Conservation (phyloP, 2,888 invertebrate genomes). For the Tipula confusa region DNA sequence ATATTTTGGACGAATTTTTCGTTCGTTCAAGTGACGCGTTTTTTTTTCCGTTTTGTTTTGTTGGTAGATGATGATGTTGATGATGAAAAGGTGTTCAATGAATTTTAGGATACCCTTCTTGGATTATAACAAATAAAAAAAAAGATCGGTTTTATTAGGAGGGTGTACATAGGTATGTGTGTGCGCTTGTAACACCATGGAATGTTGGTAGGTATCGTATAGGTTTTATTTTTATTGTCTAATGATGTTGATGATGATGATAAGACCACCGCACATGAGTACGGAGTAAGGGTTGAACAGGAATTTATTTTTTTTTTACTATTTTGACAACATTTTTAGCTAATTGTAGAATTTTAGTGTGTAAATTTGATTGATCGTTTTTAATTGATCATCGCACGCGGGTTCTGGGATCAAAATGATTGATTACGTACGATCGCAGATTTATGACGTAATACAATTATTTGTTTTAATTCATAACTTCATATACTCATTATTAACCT, state of each 20-base stretch:
- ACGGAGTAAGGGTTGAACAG: not conserved
- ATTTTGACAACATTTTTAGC: not conserved
- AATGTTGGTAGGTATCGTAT: not conserved
- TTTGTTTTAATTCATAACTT: not conserved
- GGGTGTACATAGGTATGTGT: not conserved
- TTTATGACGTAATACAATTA: no score
- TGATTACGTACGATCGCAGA: no score
- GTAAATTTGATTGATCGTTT: not conserved
- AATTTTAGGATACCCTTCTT: not conserved
- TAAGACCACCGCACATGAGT: not conserved
- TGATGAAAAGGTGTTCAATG: constrained; percentile 20
- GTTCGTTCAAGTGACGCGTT: not conserved
- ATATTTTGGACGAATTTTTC: not conserved
- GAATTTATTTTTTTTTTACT: not conserved
- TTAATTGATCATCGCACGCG: no score
- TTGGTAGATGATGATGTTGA: not conserved
- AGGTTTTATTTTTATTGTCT: not conserved
- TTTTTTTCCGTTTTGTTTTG: not conserved
- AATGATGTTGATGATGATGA: not conserved
- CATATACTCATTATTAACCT: no score
- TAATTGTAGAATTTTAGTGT: not conserved
- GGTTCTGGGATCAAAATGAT: no score
- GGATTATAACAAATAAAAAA: constrained; percentile 3
- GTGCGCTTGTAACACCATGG: not conserved
- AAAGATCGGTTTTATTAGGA: not conserved